These are phyloP conservation scores for Uropetala carovei DNA, from an alignment of 2,888 invertebrate species.

Conservation along the genomic window DNA sequence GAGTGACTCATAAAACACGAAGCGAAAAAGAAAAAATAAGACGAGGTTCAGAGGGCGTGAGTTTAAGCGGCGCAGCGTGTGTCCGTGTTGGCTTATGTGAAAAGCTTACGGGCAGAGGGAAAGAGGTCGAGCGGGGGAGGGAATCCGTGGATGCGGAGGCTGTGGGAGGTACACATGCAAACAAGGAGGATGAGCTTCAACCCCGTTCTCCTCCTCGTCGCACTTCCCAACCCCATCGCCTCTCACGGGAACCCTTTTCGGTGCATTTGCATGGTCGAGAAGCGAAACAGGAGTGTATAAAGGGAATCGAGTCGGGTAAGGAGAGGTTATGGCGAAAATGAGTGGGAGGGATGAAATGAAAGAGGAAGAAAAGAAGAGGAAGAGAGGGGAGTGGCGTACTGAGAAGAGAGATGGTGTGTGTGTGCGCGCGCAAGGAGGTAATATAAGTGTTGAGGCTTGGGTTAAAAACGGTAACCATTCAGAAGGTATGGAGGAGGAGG, in stretches of 20 bases:
- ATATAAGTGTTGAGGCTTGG: neutral
- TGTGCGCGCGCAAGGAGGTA: neutral
- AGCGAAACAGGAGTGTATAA: neutral
- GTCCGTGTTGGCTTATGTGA: slow-evolving; percentile 7
- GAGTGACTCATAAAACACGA: slow-evolving; percentile 12
- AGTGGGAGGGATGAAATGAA: neutral
- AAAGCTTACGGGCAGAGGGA: neutral
- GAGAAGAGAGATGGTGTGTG: too few species aligned
- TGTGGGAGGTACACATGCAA: neutral
- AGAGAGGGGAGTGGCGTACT: neutral
- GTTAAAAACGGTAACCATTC: neutral
- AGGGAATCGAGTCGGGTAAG: neutral
- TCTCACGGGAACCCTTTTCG: slow-evolving; percentile 32
- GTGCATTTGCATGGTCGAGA: slow-evolving; percentile 8
- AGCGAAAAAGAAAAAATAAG: neutral
- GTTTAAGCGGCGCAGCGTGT: neutral
- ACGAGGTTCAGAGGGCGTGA: neutral
- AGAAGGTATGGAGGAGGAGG: neutral
- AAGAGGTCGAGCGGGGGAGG: neutral
- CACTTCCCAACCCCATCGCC: neutral
- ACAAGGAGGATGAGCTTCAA: slow-evolving; percentile 1
- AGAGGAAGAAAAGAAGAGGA: neutral
- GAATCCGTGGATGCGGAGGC: neutral
- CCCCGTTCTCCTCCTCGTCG: neutral
- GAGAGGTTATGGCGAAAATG: slow-evolving; percentile 17